Percentiles rank a stretch among this genome's conserved stretches.
Conservation (phyloP, 2,113 vertebrate genomes). For the Coregonus clupeaformis region DNA sequence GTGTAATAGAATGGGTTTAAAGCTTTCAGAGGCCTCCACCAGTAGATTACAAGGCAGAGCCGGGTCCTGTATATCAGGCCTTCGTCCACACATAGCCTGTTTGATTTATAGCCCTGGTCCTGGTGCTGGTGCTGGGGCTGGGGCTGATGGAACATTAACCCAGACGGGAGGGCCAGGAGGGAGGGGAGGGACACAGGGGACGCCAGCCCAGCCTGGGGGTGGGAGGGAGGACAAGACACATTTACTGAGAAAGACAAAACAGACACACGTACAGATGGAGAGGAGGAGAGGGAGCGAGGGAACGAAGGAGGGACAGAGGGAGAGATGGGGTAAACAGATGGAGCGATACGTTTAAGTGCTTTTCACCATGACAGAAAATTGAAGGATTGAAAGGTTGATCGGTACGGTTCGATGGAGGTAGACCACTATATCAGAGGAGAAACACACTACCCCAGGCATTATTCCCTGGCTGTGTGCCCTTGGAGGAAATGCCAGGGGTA, state of each 20-base stretch:
- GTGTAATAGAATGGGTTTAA: slow-evolving; percentile 27
- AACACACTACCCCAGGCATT: background rate
- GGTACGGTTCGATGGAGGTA: slow-evolving; percentile 14
- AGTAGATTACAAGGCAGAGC: slow-evolving; percentile 34
- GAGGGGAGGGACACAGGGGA: background rate
- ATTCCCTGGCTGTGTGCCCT: background rate
- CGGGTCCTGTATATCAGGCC: slow-evolving; percentile 20
- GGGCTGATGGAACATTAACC: background rate
- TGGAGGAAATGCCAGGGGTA: background rate
- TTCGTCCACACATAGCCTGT: slow-evolving; percentile 1
- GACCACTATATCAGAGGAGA: slow-evolving; percentile 15
- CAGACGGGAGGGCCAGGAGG: background rate
- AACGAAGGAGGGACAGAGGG: slow-evolving; percentile 34
- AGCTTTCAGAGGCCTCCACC: slow-evolving; percentile 28
- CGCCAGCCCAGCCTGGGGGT: background rate
- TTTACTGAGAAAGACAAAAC: background rate
- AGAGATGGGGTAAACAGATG: slow-evolving; percentile 56
- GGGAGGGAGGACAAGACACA: background rate
- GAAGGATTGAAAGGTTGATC: slow-evolving; percentile 51
- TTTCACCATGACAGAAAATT: slow-evolving; percentile 54
- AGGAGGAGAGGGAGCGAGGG: slow-evolving; percentile 48
- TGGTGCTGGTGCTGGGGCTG: slow-evolving; percentile 12
- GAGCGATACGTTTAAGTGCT: slow-evolving; percentile 60
- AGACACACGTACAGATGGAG: slow-evolving; percentile 18
- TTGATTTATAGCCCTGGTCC: slow-evolving; percentile 36